phyloP scores from a whole-genome alignment of 2,113 vertebrate species.

The Pelmatolapia mariae region DNA sequence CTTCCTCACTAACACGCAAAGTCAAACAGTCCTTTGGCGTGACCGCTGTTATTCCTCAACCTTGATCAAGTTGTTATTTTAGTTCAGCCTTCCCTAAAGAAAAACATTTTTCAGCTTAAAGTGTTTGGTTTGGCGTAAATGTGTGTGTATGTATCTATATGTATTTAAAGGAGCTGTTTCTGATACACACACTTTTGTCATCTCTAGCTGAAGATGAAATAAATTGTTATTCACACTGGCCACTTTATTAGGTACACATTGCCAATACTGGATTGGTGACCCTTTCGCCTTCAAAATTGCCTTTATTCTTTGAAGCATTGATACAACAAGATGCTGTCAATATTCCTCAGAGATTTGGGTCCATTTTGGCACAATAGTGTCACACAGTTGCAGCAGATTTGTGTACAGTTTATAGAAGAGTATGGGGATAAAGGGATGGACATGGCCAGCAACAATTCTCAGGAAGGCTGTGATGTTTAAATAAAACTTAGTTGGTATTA shows the following conservation, averaged over 20 bases:
- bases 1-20: background rate
- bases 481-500: background rate
- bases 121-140: background rate
- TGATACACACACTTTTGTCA: background rate
- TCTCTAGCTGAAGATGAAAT: background rate
- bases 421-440: accelerated
- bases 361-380: accelerated
- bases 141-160: background rate
- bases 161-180: background rate
- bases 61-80: background rate
- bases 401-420: background rate
- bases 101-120: background rate
- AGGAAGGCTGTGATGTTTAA: background rate
- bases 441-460: background rate
- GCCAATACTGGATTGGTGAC: background rate
- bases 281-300: background rate
- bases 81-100: background rate
- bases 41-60: background rate
- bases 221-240: accelerated
- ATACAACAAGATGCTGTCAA: background rate
- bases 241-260: background rate
- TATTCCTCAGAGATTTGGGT: background rate
- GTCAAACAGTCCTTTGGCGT: background rate
- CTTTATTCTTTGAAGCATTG: background rate
- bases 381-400: background rate